Percentiles rank a stretch among this genome's conserved stretches.
Evolutionary conservation across 92 coral and sea anemone species (phyloP).

Genomic region (Paragorgia papillata): DNA sequence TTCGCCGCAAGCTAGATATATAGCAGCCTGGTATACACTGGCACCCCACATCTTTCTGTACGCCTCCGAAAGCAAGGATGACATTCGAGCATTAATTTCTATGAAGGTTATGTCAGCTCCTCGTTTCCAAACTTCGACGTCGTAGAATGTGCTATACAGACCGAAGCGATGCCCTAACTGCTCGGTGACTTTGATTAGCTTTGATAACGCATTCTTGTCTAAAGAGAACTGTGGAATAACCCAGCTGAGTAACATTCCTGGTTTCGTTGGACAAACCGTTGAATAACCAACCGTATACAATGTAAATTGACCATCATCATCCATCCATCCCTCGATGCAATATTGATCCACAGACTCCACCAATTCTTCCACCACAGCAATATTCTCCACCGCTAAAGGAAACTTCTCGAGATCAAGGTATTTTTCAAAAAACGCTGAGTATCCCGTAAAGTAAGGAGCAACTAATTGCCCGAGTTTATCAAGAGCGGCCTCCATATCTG

Average conservation of each 20-base stretch:
- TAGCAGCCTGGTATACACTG: slow-evolving; percentile 24
- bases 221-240: slow-evolving; percentile 13
- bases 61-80: background rate
- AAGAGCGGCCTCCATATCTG: slow-evolving; percentile 21
- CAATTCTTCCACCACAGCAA: slow-evolving; percentile 26
- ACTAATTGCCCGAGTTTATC: background rate
- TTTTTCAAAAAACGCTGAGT: slow-evolving; percentile 5
- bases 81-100: slow-evolving; percentile 9
- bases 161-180: slow-evolving; percentile 1
- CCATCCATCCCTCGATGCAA: slow-evolving; percentile 24
- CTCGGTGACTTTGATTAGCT: background rate
- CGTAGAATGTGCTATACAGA: background rate
- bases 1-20: slow-evolving; percentile 23
- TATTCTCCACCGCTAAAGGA: slow-evolving; percentile 23
- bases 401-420: slow-evolving; percentile 20
- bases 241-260: background rate
- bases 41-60: slow-evolving; percentile 24
- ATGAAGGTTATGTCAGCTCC: slow-evolving; percentile 10
- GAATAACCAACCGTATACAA: background rate
- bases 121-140: slow-evolving; percentile 9
- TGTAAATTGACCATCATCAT: slow-evolving; percentile 10
- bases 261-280: background rate
- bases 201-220: background rate
- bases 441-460: slow-evolving; percentile 9
- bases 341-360: background rate